Evolutionary conservation across 2,113 vertebrate genomes (phyloP).

Genomic region (Athene cunicularia): DNA sequence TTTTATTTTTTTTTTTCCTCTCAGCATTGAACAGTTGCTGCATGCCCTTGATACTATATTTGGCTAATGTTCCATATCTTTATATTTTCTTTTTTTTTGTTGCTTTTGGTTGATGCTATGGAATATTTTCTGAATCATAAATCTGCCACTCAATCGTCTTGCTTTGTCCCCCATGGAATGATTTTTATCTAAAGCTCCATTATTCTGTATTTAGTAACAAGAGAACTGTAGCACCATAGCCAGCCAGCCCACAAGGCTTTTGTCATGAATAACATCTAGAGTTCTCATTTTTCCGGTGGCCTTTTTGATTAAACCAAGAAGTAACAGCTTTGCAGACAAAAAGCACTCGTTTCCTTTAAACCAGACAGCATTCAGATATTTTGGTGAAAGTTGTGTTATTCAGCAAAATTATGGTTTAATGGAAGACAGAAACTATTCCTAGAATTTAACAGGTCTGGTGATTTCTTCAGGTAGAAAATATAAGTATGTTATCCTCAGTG

Average conservation of each 20-base stretch:
- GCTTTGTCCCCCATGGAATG: background rate
- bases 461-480: background rate
- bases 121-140: slow-evolving; percentile 33
- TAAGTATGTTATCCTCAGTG: background rate
- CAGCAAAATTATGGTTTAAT: background rate
- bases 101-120: background rate
- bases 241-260: background rate
- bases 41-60: background rate
- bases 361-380: background rate
- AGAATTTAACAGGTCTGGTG: background rate
- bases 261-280: background rate
- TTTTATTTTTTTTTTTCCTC: background rate
- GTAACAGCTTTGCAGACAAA: background rate
- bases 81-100: background rate
- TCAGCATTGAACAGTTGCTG: background rate
- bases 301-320: background rate
- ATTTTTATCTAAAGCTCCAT: background rate
- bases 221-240: background rate
- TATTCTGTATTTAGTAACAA: background rate
- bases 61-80: background rate
- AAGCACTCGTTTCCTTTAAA: background rate
- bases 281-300: background rate
- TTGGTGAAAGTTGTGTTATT: background rate
- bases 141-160: background rate
- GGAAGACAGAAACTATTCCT: background rate